These are phyloP conservation scores for Melanotaenia parkinsoni DNA, from an alignment of 2,797 vertebrate species.

Conservation along the genomic window DNA sequence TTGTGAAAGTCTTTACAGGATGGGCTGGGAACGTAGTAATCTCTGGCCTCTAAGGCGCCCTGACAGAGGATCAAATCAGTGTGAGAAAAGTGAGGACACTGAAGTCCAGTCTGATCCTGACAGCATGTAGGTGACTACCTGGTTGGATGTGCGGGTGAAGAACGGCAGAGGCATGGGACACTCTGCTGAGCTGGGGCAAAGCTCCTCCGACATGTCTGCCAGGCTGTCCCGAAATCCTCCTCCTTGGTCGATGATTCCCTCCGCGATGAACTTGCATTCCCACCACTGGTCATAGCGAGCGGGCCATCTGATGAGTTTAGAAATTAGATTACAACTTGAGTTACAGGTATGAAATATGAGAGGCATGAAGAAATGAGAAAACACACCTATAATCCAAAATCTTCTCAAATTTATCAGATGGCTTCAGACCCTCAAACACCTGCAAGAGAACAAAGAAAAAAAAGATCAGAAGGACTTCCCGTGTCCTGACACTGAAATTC, in stretches of 20 bases:
- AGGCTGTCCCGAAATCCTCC: slow-evolving; percentile 97
- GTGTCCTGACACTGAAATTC: background rate
- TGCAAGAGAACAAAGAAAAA: slow-evolving; percentile 57
- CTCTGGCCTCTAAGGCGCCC: slow-evolving; percentile 94
- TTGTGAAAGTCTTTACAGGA: slow-evolving; percentile 95
- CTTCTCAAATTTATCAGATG: slow-evolving; percentile 96
- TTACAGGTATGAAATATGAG: background rate
- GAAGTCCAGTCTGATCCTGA: background rate
- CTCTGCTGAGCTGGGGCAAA: slow-evolving; percentile 95
- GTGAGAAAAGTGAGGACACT: background rate
- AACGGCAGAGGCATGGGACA: slow-evolving; percentile 93
- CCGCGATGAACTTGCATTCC: slow-evolving; percentile 99
- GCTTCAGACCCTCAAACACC: slow-evolving; percentile 98
- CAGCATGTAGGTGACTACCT: slow-evolving; percentile 77
- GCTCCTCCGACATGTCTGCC: slow-evolving; percentile 97
- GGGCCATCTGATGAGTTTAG: slow-evolving; percentile 87
- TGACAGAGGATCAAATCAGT: slow-evolving; percentile 55
- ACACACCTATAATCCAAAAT: slow-evolving; percentile 94
- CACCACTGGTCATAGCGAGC: slow-evolving; percentile 98
- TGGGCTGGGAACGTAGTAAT: slow-evolving; percentile 97
- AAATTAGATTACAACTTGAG: background rate
- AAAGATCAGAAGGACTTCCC: background rate
- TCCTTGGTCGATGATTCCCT: slow-evolving; percentile 98
- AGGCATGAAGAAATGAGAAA: slow-evolving; percentile 2
- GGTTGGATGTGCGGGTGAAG: slow-evolving; percentile 94